Evolutionary conservation across 2,888 invertebrate species (phyloP).

Genomic region (Andricus curvator): DNA sequence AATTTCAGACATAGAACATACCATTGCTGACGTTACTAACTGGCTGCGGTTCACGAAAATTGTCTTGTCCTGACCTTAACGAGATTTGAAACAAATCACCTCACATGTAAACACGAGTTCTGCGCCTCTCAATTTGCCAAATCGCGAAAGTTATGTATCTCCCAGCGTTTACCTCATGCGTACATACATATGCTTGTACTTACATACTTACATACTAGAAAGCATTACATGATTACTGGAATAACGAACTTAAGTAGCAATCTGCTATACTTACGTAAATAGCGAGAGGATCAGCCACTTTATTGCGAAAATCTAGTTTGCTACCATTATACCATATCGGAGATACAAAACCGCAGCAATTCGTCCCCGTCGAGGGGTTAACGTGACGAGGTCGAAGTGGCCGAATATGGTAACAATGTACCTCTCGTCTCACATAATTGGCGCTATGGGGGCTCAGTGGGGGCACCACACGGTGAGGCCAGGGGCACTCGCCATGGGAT

Average conservation of each 20-base stretch:
- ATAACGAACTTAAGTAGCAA: conserved; percentile 18
- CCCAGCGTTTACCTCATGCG: neutral
- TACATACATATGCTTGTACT: neutral
- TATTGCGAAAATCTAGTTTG: conserved; percentile 26
- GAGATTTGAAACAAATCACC: conserved; percentile 12
- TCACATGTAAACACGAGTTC: neutral
- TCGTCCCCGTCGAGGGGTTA: conserved; percentile 7
- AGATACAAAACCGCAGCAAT: conserved; percentile 1
- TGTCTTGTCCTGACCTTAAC: neutral
- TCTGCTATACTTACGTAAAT: conserved; percentile 13
- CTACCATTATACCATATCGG: neutral
- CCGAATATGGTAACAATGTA: conserved; percentile 39
- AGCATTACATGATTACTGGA: conserved; percentile 5
- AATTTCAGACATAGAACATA: neutral
- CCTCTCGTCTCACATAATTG: conserved; percentile 67
- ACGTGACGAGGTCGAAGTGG: conserved; percentile 30
- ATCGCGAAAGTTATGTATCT: conserved; percentile 4
- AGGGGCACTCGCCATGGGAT: conserved; percentile 68
- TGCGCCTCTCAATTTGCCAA: conserved; percentile 5
- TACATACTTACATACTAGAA: neutral
- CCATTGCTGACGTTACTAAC: neutral
- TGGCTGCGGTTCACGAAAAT: conserved; percentile 3
- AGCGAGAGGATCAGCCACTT: conserved; percentile 11
- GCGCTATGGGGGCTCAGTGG: conserved; percentile 64
- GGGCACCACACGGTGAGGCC: conserved; percentile 58